These are phyloP conservation scores for Helleia helle DNA, from an alignment of 2,888 invertebrate genomes.

Conservation along the genomic window DNA sequence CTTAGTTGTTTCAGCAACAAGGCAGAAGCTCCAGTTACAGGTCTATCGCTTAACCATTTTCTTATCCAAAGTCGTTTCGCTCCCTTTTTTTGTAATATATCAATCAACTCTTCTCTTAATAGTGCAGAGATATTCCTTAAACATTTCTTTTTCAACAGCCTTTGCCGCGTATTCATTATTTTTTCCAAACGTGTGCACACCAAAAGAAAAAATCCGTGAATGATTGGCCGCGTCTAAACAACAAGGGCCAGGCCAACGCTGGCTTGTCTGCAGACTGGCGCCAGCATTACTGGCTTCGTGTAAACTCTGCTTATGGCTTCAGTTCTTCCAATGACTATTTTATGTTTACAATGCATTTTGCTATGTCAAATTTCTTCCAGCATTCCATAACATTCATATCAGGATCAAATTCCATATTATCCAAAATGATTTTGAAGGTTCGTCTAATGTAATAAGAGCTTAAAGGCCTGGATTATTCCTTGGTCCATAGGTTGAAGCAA, in stretches of 20 bases:
- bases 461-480: no score
- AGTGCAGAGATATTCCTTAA: background rate
- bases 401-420: conserved; percentile 25
- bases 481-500: no score
- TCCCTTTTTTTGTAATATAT: conserved; percentile 11
- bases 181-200: conserved; percentile 7
- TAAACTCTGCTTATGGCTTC: conserved; percentile 15
- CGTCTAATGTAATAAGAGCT: conserved; percentile 22
- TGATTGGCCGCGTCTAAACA: conserved; percentile 15
- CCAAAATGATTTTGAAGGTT: conserved; percentile 23
- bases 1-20: conserved; percentile 6
- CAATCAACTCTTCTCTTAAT: conserved; percentile 9
- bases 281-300: conserved; percentile 16
- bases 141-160: background rate
- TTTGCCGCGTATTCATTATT: conserved; percentile 1
- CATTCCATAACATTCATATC: conserved; percentile 25
- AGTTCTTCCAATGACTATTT: conserved; percentile 26
- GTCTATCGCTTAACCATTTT: conserved; percentile 13
- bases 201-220: conserved; percentile 9
- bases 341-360: conserved; percentile 25
- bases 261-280: conserved; percentile 15
- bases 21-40: conserved; percentile 12
- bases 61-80: conserved; percentile 15
- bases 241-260: conserved; percentile 15
- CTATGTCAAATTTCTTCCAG: conserved; percentile 26